These are phyloP conservation scores for Hephaestus fuliginosus DNA, from an alignment of 2,797 vertebrate genomes.

Conservation along the genomic window DNA sequence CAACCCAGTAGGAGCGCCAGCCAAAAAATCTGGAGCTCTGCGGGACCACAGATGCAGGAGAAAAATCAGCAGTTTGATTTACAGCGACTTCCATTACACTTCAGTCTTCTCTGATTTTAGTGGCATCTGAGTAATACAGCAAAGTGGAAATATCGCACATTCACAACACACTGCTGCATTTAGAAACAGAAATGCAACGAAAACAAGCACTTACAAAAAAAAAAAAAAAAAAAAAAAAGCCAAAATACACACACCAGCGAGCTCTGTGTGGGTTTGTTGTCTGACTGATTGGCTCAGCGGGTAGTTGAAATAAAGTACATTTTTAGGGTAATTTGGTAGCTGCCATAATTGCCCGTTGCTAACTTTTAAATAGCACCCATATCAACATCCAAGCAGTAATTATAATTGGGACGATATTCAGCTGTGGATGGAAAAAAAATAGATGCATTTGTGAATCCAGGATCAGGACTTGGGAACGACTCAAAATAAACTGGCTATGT, in stretches of 20 bases:
- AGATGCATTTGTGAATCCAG: too few species aligned
- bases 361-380: not conserved
- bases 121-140: not conserved
- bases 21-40: constrained; percentile 96
- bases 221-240: too few species aligned
- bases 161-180: not conserved
- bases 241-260: not conserved
- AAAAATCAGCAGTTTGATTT: constrained; percentile 11
- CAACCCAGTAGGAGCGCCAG: constrained; percentile 94
- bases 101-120: constrained; percentile 2
- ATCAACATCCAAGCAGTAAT: constrained; percentile 21
- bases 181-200: not conserved
- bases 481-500: not conserved
- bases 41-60: constrained; percentile 33
- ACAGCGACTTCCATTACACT: not conserved
- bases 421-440: not conserved
- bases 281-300: constrained; percentile 19
- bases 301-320: not conserved
- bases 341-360: constrained; percentile 9
- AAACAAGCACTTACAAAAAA: not conserved
- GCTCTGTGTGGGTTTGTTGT: not conserved
- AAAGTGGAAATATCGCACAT: not conserved
- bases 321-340: constrained; percentile 11
- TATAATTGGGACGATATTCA: constrained; percentile 24
- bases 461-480: not conserved